phyloP scores from a whole-genome alignment of 2,888 invertebrate species.

The Caenorhabditis panamensis region DNA sequence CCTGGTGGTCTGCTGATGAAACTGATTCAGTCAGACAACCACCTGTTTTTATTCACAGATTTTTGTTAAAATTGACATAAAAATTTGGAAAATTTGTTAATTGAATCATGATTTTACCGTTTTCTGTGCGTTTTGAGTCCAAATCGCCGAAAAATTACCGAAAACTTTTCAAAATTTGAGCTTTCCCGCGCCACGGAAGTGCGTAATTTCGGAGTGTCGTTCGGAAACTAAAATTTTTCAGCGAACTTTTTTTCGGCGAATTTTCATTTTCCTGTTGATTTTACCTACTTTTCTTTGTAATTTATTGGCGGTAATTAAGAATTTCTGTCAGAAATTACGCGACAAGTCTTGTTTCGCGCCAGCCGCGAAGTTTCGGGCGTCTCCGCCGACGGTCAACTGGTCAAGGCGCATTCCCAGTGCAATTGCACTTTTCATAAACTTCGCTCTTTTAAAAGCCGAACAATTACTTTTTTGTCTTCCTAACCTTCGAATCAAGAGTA shows the following conservation, averaged over 20 bases:
- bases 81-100: no score
- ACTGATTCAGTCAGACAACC: no score
- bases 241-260: no score
- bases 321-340: conserved; percentile 9
- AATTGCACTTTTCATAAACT: conserved; percentile 33
- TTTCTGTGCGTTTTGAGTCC: no score
- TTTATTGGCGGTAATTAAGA: no score
- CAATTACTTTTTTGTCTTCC: no score
- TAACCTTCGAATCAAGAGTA: no score
- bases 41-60: no score
- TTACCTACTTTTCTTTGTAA: neutral
- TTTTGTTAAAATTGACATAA: no score
- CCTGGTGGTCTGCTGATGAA: neutral
- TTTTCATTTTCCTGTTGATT: conserved; percentile 1
- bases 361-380: conserved; percentile 15
- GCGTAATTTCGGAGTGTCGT: neutral
- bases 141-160: no score
- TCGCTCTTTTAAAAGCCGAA: neutral
- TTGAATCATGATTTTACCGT: no score
- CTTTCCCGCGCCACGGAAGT: neutral
- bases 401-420: conserved; percentile 58
- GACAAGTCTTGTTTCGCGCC: conserved; percentile 9
- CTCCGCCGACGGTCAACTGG: conserved; percentile 46
- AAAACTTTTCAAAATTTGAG: no score
- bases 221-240: neutral